Evolutionary conservation across 1,140 invertebrate species (phyloP).

Genomic region (Tetraneura akinire): DNA sequence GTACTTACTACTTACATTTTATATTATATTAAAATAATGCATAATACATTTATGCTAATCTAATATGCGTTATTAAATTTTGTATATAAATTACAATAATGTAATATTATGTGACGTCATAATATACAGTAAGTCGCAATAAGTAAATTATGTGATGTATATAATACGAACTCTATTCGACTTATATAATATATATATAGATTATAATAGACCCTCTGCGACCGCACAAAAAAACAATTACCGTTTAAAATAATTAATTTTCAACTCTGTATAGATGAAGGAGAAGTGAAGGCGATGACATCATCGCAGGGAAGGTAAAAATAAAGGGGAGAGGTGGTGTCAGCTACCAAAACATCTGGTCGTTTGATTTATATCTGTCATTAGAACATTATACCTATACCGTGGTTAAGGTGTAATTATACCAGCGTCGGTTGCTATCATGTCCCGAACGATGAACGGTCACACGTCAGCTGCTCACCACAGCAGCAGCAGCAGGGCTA

Average conservation of each 20-base stretch:
- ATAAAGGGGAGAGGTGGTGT: neutral
- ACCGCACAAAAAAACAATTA: conserved; percentile 39
- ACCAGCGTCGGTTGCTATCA: conserved; percentile 39
- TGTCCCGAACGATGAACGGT: conserved; percentile 48
- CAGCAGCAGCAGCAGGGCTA: conserved; percentile 25
- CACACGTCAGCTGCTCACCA: conserved; percentile 46
- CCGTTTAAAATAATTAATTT: conserved; percentile 49
- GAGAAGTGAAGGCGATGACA: conserved; percentile 27
- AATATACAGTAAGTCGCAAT: neutral
- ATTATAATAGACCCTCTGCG: conserved; percentile 6
- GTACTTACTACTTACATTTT: too few relatives aligned
- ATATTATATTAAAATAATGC: neutral
- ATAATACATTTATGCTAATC: neutral
- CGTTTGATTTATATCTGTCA: conserved; percentile 51
- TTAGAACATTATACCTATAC: conserved; percentile 46
- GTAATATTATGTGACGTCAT: neutral
- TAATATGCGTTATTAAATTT: neutral
- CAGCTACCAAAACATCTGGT: conserved; percentile 44
- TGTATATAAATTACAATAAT: neutral
- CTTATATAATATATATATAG: neutral
- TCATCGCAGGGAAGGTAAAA: conserved; percentile 16
- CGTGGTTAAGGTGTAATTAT: conserved; percentile 40
- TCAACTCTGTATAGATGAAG: neutral
- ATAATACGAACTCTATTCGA: too few relatives aligned
- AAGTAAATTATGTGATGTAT: neutral